These are phyloP conservation scores for Mylabris phalerata DNA, from an alignment of 1,140 invertebrate species.

Conservation along the genomic window DNA sequence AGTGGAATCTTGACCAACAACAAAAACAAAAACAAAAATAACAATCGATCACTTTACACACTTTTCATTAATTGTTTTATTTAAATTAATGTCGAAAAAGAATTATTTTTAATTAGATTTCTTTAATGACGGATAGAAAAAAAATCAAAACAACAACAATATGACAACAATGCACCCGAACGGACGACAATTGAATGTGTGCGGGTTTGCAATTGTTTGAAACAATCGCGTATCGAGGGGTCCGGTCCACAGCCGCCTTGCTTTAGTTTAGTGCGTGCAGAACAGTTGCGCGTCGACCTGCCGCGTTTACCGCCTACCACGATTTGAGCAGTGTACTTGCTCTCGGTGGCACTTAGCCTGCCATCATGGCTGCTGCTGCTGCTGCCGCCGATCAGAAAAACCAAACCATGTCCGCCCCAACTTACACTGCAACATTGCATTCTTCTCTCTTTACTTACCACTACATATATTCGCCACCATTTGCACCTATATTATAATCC, in stretches of 20 bases:
- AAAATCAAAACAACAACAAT: too few species aligned
- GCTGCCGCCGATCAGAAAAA: constrained; percentile 20
- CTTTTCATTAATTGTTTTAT: too few species aligned
- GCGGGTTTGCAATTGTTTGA: constrained; percentile 34
- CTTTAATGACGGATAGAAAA: too few species aligned
- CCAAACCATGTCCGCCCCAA: constrained; percentile 25
- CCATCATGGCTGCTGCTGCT: constrained; percentile 37
- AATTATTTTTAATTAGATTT: too few species aligned
- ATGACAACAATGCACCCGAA: constrained; percentile 19
- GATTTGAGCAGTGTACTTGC: constrained; percentile 36
- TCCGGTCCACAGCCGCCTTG: constrained; percentile 19
- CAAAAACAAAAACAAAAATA: too few species aligned
- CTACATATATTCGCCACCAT: constrained; percentile 9
- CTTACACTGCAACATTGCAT: constrained; percentile 28
- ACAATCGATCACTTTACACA: too few species aligned
- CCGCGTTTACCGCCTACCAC: constrained; percentile 39
- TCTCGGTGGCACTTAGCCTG: constrained; percentile 36
- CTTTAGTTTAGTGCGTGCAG: constrained; percentile 28
- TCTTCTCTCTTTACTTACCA: constrained; percentile 16
- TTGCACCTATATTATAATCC: background rate
- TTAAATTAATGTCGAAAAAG: too few species aligned
- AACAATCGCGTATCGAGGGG: constrained; percentile 28
- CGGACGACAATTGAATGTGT: constrained; percentile 26
- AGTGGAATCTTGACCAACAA: too few species aligned
- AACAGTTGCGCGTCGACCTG: constrained; percentile 39